Conservation (phyloP, 2,888 invertebrate species). For the Cantharis rustica region DNA sequence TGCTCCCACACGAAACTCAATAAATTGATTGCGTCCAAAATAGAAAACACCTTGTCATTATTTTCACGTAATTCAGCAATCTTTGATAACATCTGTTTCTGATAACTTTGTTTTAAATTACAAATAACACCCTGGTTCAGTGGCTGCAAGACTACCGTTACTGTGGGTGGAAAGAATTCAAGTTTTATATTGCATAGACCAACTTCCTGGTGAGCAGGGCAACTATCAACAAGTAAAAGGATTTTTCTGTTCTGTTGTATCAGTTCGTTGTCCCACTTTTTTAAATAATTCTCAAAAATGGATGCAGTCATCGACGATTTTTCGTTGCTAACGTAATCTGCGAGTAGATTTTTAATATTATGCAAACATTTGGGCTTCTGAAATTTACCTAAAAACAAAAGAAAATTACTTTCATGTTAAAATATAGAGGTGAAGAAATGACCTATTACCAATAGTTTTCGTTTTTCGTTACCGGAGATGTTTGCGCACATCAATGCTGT, state of each 20-base stretch:
- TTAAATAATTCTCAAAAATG: constrained; percentile 27
- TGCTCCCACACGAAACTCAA: neutral
- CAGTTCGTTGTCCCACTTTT: constrained; percentile 33
- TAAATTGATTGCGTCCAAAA: neutral
- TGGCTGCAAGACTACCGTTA: neutral
- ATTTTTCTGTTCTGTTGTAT: constrained; percentile 31
- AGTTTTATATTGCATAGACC: neutral
- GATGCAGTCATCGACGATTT: constrained; percentile 30
- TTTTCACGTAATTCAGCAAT: neutral
- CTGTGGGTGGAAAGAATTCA: neutral
- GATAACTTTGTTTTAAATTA: neutral
- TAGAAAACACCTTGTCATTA: neutral
- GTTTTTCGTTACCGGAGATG: constrained; percentile 13
- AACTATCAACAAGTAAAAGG: constrained; percentile 27
- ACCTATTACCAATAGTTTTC: neutral
- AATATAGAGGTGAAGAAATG: neutral
- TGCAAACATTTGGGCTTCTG: constrained; percentile 28
- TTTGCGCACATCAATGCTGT: constrained; percentile 37
- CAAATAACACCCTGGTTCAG: neutral
- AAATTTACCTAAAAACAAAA: neutral
- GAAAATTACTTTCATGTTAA: neutral
- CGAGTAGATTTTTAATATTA: constrained; percentile 15
- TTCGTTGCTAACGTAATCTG: constrained; percentile 26
- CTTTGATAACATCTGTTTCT: neutral
- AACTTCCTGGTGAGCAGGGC: constrained; percentile 28